Percentiles rank a stretch among this genome's conserved stretches.
phyloP scores from a whole-genome alignment of 2,888 invertebrate species.

The Habroteleia sp. region DNA sequence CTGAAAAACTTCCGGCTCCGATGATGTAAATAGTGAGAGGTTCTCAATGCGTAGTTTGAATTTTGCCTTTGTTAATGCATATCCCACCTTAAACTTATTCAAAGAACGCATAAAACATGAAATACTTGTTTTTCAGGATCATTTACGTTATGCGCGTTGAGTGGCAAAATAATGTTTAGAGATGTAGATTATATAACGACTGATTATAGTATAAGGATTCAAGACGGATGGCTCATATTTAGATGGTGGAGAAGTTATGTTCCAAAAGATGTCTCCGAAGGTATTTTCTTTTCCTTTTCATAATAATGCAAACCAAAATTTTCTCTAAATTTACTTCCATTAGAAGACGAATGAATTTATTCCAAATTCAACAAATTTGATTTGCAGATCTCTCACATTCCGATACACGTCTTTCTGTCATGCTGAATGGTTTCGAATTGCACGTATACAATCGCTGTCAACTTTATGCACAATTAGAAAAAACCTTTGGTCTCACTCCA shows the following conservation, averaged over 20 bases:
- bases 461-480: constrained; percentile 92
- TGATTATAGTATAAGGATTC: constrained; percentile 95
- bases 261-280: constrained; percentile 96
- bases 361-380: too few species aligned
- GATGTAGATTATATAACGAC: constrained; percentile 96
- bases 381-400: constrained; percentile 95
- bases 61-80: too few species aligned
- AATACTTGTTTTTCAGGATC: constrained; percentile 95
- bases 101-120: too few species aligned
- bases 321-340: too few species aligned
- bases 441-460: constrained; percentile 97
- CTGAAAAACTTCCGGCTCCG: too few species aligned
- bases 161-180: constrained; percentile 99
- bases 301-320: too few species aligned
- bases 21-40: too few species aligned
- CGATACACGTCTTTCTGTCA: constrained; percentile 93
- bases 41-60: too few species aligned
- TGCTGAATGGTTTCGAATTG: constrained; percentile 96
- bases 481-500: constrained; percentile 91
- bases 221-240: constrained; percentile 98
- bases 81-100: too few species aligned
- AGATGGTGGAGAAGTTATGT: constrained; percentile 98
- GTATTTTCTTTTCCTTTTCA: constrained; percentile 80
- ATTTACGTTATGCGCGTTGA: constrained; percentile 95
- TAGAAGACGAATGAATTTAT: too few species aligned